Evolutionary conservation across 2,113 vertebrate species (phyloP), one percentile per base, ranked within the genome.

Genomic region (Coregonus clupeaformis): DNA sequence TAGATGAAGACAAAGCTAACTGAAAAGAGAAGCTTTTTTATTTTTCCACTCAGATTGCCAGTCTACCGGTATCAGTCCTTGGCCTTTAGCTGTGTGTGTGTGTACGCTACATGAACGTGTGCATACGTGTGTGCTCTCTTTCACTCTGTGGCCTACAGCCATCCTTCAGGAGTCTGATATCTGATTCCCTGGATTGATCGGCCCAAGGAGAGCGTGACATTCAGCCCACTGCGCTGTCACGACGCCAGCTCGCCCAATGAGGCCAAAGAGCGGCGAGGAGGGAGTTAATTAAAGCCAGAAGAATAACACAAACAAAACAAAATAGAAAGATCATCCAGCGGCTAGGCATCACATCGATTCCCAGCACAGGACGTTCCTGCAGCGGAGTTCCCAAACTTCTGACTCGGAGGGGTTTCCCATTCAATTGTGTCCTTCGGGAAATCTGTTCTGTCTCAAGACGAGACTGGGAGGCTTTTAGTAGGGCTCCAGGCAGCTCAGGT

Each of bases 171-270:
- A 87, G 89, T 84, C 87, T 77, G 89, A 89, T 91, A 92, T 92
- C 90, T 86, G 91, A 93, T 92, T 82, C 82, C 73, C 62, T 67
- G 18, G 78, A 92, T 92, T 89, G 92, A 93, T 91, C 80, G 32
- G 73, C 82, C 87, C 89, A 93, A 91, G 91, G 90, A 91, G 86
- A 92, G 83, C 65, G 69, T 89, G 91, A 91, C 92, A 84, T 93
- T 92, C 90, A 90, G 85, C 85, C 9, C 84, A 18, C 14, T 18
- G 57, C 74, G 66, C 72, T 78, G 80, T 81, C 76, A 63, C 68
- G 77, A 76, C 62, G 52, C 71, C 36, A 42, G 36, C 36, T 42
- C 36, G 2, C 9, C 36, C 59, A 80, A 81, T 79, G 75, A 75
- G 71, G 24, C 68, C 27, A 57, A 7, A 25, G 57, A 78, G 75